A percentile compares a stretch with the other conserved stretches of the same genome.
Evolutionary conservation across 2,888 invertebrate genomes (phyloP).

Genomic region (Chymomyza fuscimana): DNA sequence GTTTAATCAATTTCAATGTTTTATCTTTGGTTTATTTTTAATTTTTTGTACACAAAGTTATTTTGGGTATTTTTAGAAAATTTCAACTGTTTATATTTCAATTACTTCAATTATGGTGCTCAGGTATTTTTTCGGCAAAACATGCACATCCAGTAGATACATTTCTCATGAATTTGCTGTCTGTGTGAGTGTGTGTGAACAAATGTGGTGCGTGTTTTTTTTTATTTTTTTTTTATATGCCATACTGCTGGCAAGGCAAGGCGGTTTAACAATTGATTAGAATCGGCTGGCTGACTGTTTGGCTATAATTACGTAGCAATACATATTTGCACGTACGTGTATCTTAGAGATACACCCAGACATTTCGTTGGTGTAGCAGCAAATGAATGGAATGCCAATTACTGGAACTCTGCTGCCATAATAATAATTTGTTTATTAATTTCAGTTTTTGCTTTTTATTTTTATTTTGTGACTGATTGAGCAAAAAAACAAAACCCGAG

Average conservation of each 20-base stretch:
- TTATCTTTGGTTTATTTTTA: not conserved
- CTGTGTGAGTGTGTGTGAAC: not conserved
- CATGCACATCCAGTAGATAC: not conserved
- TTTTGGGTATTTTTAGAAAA: not conserved
- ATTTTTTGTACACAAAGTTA: not conserved
- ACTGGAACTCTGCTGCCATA: not conserved
- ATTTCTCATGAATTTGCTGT: not conserved
- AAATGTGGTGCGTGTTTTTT: not conserved
- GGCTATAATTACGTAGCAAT: not conserved
- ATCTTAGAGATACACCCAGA: not conserved
- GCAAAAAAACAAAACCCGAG: not conserved
- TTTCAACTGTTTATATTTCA: not conserved
- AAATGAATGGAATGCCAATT: constrained; percentile 3
- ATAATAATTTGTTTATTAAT: constrained; percentile 7
- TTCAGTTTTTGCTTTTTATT: not conserved
- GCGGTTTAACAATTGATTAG: constrained; percentile 1
- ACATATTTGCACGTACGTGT: constrained; percentile 11
- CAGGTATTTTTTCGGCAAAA: not conserved
- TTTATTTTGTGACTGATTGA: not conserved
- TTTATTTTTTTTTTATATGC: not conserved
- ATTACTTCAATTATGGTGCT: not conserved
- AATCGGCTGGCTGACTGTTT: not conserved
- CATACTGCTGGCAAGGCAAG: not conserved
- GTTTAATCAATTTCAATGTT: not conserved
- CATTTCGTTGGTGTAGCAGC: not conserved